phyloP scores from a whole-genome alignment of 2,888 invertebrate genomes.

The Cephonodes hylas region DNA sequence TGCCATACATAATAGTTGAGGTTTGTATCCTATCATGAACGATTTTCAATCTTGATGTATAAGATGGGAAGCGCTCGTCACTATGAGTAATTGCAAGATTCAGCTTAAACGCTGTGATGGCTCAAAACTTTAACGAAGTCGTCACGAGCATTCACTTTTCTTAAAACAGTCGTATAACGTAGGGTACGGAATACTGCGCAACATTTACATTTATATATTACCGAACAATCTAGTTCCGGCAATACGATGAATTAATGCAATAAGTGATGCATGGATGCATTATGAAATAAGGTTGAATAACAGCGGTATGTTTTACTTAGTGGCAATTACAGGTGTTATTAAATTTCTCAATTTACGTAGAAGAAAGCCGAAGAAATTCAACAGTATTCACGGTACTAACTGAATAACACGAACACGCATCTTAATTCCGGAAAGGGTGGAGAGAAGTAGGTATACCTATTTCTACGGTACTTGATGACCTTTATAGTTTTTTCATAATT shows the following conservation, averaged over 20 bases:
- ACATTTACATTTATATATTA: slow-evolving; percentile 17
- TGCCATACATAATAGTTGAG: too few relatives aligned
- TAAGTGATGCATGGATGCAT: slow-evolving; percentile 38
- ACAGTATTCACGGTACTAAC: too few relatives aligned
- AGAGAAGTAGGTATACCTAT: too few relatives aligned
- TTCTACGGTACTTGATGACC: not conserved
- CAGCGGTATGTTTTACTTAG: slow-evolving; percentile 19
- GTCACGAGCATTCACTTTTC: too few relatives aligned
- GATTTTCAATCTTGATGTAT: too few relatives aligned
- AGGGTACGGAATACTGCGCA: not conserved
- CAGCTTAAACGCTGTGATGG: too few relatives aligned
- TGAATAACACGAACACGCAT: too few relatives aligned
- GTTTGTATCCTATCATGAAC: too few relatives aligned
- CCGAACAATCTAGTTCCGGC: slow-evolving; percentile 26
- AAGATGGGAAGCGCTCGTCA: too few relatives aligned
- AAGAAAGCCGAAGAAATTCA: not conserved
- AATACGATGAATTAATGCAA: slow-evolving; percentile 26
- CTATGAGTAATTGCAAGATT: too few relatives aligned
- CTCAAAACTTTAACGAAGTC: too few relatives aligned
- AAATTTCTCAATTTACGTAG: slow-evolving; percentile 3
- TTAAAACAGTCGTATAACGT: not conserved
- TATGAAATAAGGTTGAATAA: slow-evolving; percentile 38
- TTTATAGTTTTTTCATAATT: not conserved
- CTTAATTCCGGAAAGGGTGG: too few relatives aligned
- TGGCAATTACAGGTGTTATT: slow-evolving; percentile 18